These are phyloP conservation scores for Zophobas atratus DNA, from an alignment of 1,140 invertebrate species.

Conservation along the genomic window DNA sequence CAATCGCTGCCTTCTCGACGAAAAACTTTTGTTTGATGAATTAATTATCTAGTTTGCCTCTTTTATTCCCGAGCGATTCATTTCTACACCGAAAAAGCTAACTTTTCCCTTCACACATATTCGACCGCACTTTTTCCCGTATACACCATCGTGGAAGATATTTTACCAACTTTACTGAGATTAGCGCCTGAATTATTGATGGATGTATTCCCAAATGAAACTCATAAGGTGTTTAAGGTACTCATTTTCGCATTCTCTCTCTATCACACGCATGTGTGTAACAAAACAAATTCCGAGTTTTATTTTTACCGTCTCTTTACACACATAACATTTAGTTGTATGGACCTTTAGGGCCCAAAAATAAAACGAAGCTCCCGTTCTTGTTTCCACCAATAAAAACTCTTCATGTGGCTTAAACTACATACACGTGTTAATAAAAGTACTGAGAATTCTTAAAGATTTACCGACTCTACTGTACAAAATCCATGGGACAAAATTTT, in stretches of 20 bases:
- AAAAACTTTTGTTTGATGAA: slow-evolving; percentile 32
- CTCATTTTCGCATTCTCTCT: background rate
- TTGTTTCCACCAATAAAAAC: background rate
- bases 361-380: background rate
- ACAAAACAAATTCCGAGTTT: background rate
- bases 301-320: too few species aligned
- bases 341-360: too few species aligned
- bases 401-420: too few species aligned
- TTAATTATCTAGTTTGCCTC: slow-evolving; percentile 29
- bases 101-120: slow-evolving; percentile 3
- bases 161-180: slow-evolving; percentile 18
- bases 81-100: background rate
- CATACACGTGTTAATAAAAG: too few species aligned
- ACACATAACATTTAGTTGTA: too few species aligned
- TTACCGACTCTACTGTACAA: too few species aligned
- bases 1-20: slow-evolving; percentile 10
- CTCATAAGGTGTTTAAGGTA: background rate
- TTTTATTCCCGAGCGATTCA: background rate
- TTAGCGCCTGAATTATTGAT: slow-evolving; percentile 41
- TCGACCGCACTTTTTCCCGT: background rate
- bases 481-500: too few species aligned
- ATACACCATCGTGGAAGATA: background rate
- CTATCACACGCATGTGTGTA: background rate
- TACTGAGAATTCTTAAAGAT: too few species aligned
- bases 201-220: slow-evolving; percentile 25